Evolutionary conservation across 2,888 invertebrate species (phyloP), one percentile per base, ranked within the genome.

Genomic region (Lasius fuliginosus): DNA sequence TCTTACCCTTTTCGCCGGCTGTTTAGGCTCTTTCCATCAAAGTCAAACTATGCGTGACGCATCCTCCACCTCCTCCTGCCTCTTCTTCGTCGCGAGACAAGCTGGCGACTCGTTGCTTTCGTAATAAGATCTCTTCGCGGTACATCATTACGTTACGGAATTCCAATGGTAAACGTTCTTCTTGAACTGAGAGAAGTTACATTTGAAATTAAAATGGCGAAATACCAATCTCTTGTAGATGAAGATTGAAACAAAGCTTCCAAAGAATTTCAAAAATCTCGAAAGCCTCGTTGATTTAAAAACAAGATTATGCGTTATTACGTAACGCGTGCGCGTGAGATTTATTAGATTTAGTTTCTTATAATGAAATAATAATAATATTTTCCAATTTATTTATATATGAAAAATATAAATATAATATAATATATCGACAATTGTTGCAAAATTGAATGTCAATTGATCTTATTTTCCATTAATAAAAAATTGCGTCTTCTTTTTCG

Each of bases 51-150:
- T 87, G 89, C 87, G 87, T 92, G 88, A 90, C 92, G 91, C 91
- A 90, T 88, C 85, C 87, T 87, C 84, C 86, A 85, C n/a, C 73
- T 64, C 69, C 76, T 49, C 42, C 36, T 49, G 77, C 73, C 56
- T 76, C 84, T 36, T 85, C 68, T 73, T 84, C 86, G 85, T 86
- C 86, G 82, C 92, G 93, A 93, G 93, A 93, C 93, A 90, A 91
- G 87, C 89, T 90, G 93, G 91, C 92, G 92, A 92, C 92, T 86
- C 87, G 79, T 74, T 82, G 84, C 83, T 86, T 90, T 91, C 90
- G 88, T 89, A 89, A 87, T 88, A 85, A 87, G 86, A 67, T 83
- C 74, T 81, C 49, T 40, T 68, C 60, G 12, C 42, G 60, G 60
- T 69, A 36, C 23, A 81, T 81, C 60, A 60, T 81, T 81, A 62